These are phyloP conservation scores for Ictalurus furcatus DNA, from an alignment of 2,113 vertebrate genomes.

Conservation along the genomic window DNA sequence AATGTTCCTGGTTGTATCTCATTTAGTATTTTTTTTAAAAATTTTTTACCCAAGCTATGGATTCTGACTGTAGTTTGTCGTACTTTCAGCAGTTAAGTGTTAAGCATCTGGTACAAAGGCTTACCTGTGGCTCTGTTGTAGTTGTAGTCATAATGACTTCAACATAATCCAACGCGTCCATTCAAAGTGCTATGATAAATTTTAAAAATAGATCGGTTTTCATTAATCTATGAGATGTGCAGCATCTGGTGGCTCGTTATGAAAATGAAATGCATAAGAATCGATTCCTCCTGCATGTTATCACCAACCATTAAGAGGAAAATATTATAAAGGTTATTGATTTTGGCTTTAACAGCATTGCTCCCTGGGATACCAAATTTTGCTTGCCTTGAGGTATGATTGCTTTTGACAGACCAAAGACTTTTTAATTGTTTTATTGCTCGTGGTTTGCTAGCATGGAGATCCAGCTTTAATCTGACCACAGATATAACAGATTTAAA, in stretches of 20 bases:
- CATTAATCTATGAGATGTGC: background rate
- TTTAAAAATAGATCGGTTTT: background rate
- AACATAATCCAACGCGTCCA: background rate
- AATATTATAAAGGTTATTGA: background rate
- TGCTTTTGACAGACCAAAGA: background rate
- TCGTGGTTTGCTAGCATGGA: background rate
- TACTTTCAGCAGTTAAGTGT: background rate
- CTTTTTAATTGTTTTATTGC: background rate
- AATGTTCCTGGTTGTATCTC: background rate
- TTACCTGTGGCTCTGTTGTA: background rate
- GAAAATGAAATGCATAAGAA: background rate
- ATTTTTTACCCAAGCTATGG: background rate
- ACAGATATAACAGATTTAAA: background rate
- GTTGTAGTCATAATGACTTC: background rate
- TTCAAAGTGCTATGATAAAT: too few species aligned
- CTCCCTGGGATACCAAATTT: background rate
- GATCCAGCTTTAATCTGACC: background rate
- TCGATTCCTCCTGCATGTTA: background rate
- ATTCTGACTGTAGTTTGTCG: background rate
- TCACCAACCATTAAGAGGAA: background rate
- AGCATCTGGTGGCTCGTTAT: background rate
- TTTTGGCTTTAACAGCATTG: slow-evolving; percentile 1
- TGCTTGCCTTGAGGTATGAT: background rate
- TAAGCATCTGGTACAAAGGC: background rate
- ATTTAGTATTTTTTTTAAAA: too few species aligned